Conservation (phyloP, 2,797 vertebrate genomes). For the Scleropages formosus region DNA sequence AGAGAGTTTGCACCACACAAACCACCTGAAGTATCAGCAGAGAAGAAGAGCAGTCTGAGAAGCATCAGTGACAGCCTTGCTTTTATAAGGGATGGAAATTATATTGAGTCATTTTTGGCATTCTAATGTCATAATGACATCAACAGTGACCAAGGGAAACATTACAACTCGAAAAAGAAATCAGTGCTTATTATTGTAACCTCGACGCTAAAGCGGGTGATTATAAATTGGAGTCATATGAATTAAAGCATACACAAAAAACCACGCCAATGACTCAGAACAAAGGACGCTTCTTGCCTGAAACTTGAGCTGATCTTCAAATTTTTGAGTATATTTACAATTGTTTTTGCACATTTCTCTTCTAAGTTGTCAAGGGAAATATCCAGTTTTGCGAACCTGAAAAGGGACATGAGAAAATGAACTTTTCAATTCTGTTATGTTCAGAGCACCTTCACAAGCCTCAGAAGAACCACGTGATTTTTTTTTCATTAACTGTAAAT, state of each 20-base stretch:
- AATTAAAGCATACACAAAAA: constrained; percentile 58
- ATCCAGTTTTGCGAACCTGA: no score
- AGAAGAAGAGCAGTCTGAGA: constrained; percentile 43
- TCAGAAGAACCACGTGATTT: no score
- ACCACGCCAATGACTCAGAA: constrained; percentile 53
- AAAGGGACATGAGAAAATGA: no score
- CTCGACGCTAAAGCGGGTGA: constrained; percentile 53
- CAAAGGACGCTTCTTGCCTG: constrained; percentile 49
- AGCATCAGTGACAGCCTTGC: constrained; percentile 42
- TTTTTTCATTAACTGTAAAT: no score
- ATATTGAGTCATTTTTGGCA: constrained; percentile 62
- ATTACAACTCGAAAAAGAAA: constrained; percentile 48
- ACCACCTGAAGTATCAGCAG: constrained; percentile 41
- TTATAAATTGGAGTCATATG: constrained; percentile 67
- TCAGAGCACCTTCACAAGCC: no score
- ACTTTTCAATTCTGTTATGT: no score
- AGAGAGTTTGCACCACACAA: constrained; percentile 37
- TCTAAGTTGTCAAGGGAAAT: no score
- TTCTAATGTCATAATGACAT: constrained; percentile 61
- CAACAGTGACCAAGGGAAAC: constrained; percentile 67
- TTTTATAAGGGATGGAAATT: constrained; percentile 53
- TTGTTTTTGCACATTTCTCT: neutral
- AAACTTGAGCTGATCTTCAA: constrained; percentile 40
- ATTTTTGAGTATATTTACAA: constrained; percentile 16
- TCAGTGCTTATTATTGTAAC: constrained; percentile 65